These are phyloP conservation scores for Drosophila buzzatii DNA, from an alignment of 2,888 invertebrate species.

Conservation along the genomic window DNA sequence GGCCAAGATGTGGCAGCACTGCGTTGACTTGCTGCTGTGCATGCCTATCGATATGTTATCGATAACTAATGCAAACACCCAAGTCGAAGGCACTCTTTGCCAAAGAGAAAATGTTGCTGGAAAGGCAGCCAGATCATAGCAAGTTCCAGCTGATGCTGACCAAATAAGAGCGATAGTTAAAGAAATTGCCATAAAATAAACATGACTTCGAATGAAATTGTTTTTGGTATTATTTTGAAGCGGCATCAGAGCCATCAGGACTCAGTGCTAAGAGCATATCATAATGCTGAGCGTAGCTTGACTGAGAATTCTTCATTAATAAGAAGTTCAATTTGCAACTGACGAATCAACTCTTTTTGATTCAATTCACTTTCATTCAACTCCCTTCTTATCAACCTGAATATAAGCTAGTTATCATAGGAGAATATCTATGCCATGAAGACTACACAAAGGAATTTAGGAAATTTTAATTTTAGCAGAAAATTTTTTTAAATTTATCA, in stretches of 20 bases:
- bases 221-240: not conserved
- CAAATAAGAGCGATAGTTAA: not conserved
- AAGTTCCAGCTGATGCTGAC: not conserved
- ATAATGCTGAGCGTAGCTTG: not conserved
- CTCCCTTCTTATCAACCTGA: too few species aligned
- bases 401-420: too few species aligned
- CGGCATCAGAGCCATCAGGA: not conserved
- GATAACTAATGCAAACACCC: not conserved
- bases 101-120: too few species aligned
- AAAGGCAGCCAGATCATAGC: not conserved
- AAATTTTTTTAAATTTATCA: too few species aligned
- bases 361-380: too few species aligned
- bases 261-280: not conserved
- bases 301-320: not conserved
- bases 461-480: too few species aligned
- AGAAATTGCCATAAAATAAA: too few species aligned
- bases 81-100: not conserved
- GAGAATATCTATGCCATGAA: too few species aligned
- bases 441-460: too few species aligned
- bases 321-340: too few species aligned
- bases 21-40: not conserved
- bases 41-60: conserved; percentile 26
- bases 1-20: conserved; percentile 2
- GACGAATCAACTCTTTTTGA: too few species aligned
- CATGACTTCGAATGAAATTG: not conserved